Evolutionary conservation across 2,113 vertebrate genomes (phyloP).

Genomic region (Entelurus aequoreus): DNA sequence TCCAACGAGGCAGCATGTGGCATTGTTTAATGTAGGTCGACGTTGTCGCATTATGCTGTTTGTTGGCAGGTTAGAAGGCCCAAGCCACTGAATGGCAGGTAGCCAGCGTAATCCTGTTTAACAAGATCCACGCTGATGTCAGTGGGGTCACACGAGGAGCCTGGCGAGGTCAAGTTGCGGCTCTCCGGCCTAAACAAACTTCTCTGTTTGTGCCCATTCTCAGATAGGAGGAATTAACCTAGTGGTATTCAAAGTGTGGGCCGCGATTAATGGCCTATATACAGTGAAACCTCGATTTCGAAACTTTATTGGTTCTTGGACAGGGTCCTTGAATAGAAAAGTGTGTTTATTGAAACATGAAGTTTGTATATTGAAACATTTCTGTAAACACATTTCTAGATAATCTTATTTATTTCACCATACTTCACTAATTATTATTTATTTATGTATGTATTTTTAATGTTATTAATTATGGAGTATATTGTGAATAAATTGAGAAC

Average conservation of each 20-base stretch:
- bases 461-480: too few species aligned
- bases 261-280: too few species aligned
- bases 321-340: too few species aligned
- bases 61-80: constrained; percentile 59
- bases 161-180: constrained; percentile 34
- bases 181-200: constrained; percentile 11
- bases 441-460: too few species aligned
- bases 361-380: too few species aligned
- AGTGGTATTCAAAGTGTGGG: not conserved
- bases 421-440: too few species aligned
- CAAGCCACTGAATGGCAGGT: constrained; percentile 59
- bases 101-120: constrained; percentile 69
- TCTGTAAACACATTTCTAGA: too few species aligned
- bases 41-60: constrained; percentile 45
- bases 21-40: constrained; percentile 63
- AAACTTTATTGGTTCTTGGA: too few species aligned
- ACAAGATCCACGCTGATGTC: constrained; percentile 48
- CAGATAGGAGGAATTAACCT: not conserved
- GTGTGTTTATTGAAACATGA: too few species aligned
- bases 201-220: not conserved
- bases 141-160: constrained; percentile 53
- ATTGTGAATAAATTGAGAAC: too few species aligned
- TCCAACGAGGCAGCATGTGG: constrained; percentile 22
- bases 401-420: too few species aligned
- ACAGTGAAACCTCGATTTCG: too few species aligned